Evolutionary conservation across 2,113 vertebrate genomes (phyloP).

Genomic region (Thomomys bottae): DNA sequence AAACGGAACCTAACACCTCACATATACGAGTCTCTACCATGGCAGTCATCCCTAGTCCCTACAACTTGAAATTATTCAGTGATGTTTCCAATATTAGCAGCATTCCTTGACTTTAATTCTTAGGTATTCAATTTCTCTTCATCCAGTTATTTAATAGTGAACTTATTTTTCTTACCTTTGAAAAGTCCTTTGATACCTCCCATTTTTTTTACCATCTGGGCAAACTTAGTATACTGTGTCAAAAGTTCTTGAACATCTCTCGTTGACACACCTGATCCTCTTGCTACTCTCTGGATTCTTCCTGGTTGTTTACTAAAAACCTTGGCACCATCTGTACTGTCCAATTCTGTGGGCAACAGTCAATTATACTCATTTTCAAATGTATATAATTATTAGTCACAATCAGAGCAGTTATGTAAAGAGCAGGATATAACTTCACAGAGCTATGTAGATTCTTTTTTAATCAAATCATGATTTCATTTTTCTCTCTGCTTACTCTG

Average conservation of each 20-base stretch:
- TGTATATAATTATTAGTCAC: constrained; percentile 15
- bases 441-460: background rate
- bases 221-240: constrained; percentile 99
- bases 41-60: background rate
- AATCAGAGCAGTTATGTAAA: constrained; percentile 34
- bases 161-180: constrained; percentile 89
- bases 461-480: background rate
- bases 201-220: constrained; percentile 99
- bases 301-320: constrained; percentile 98
- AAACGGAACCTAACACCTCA: background rate
- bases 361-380: constrained; percentile 33
- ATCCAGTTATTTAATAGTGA: constrained; percentile 22
- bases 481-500: background rate
- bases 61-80: constrained; percentile 40
- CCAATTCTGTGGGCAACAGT: constrained; percentile 89
- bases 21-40: background rate
- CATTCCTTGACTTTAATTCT: constrained; percentile 34
- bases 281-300: constrained; percentile 96
- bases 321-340: constrained; percentile 98
- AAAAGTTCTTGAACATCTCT: constrained; percentile 98
- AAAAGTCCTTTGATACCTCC: constrained; percentile 99
- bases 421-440: background rate
- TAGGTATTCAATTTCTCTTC: constrained; percentile 24
- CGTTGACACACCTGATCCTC: constrained; percentile 96
- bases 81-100: constrained; percentile 19